Evolutionary conservation across 2,888 invertebrate species (phyloP).

Genomic region (Octonoba sinensis): DNA sequence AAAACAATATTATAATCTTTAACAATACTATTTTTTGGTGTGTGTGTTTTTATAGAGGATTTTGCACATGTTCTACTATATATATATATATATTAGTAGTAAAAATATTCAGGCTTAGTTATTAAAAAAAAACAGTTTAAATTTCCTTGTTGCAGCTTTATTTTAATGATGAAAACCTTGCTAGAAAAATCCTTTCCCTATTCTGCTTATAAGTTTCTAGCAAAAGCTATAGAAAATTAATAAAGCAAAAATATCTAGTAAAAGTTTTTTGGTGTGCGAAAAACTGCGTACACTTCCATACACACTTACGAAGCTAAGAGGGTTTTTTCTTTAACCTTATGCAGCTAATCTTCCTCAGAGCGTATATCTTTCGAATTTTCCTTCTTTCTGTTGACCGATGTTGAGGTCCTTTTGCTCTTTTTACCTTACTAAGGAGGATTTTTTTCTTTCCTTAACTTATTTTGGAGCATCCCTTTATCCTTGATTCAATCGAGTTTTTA

Average conservation of each 20-base stretch:
- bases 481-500: constrained; percentile 60
- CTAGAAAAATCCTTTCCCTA: too few relatives aligned
- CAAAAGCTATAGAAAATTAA: constrained; percentile 51
- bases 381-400: constrained; percentile 55
- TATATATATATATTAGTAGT: too few relatives aligned
- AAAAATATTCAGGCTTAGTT: too few relatives aligned
- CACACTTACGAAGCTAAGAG: constrained; percentile 14
- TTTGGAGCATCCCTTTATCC: constrained; percentile 61
- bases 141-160: too few relatives aligned
- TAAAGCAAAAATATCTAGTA: constrained; percentile 54
- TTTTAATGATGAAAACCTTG: too few relatives aligned
- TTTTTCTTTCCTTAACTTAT: constrained; percentile 57
- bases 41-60: too few relatives aligned
- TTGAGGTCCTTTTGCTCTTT: constrained; percentile 54
- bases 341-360: constrained; percentile 51
- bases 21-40: too few relatives aligned
- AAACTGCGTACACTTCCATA: constrained; percentile 49
- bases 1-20: too few relatives aligned
- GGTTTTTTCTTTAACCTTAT: constrained; percentile 18
- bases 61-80: too few relatives aligned
- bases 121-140: too few relatives aligned
- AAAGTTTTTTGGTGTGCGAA: constrained; percentile 39
- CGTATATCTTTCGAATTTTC: constrained; percentile 48
- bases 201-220: too few relatives aligned
- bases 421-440: constrained; percentile 47